Conservation (phyloP, 2,888 invertebrate genomes). For the Atethmia centrago region DNA sequence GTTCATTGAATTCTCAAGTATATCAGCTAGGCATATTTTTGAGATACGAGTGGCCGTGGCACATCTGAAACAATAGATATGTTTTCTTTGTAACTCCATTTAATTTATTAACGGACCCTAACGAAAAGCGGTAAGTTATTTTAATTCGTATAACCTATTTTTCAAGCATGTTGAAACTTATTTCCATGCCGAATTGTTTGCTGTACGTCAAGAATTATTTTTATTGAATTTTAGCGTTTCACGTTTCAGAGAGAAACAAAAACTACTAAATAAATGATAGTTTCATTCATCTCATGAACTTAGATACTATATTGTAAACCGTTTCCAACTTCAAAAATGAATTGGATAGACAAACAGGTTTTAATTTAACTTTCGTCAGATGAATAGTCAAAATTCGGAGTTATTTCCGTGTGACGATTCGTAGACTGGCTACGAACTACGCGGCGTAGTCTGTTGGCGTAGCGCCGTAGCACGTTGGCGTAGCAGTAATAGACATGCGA, state of each 20-base stretch:
- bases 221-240: not conserved
- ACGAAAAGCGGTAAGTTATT: constrained; percentile 17
- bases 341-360: not conserved
- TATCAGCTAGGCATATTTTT: constrained; percentile 48
- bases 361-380: not conserved
- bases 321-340: not conserved
- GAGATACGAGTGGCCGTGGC: constrained; percentile 2
- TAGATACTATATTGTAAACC: not conserved
- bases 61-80: constrained; percentile 62
- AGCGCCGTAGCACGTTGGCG: constrained; percentile 13
- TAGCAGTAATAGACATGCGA: constrained; percentile 14
- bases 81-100: constrained; percentile 14
- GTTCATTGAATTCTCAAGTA: constrained; percentile 29
- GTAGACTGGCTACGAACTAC: constrained; percentile 25
- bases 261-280: not conserved
- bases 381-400: constrained; percentile 3
- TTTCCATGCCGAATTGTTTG: not conserved
- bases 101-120: not conserved
- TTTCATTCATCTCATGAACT: not conserved
- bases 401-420: constrained; percentile 12
- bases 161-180: not conserved
- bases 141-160: constrained; percentile 1
- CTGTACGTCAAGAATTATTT: constrained; percentile 5
- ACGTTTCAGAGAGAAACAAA: not conserved
- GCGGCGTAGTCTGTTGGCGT: constrained; percentile 16